Evolutionary conservation across 2,797 vertebrate genomes (phyloP), one percentile per base, ranked within the genome.

Genomic region (Danio choprae): DNA sequence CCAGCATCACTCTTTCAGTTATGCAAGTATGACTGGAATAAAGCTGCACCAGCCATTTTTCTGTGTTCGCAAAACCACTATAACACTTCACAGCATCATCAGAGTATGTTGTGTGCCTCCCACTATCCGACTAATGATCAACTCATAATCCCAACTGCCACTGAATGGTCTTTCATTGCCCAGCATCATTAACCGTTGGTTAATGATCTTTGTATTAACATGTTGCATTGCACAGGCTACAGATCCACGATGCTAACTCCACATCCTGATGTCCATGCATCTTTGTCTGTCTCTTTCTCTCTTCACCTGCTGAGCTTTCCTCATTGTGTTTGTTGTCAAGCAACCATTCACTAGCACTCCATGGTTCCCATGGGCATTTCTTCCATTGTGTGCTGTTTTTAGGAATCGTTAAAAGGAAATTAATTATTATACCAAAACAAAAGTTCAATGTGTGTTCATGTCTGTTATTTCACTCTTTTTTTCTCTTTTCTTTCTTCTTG

Each of bases 401-500:
- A 53, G 7, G 11, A 64, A 29, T 55, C 20, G n/a, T 20, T 38
- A 2, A 29, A 40, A 60, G 12, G 70, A 69, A 74, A n/a, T 60
- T 2, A 65, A 76, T 75, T 40, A 29, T 62, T 41, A 8, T 68
- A 70, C 13, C 10, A 76, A 4, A 36, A 38, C 59, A 18, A 74
- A 56, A 5, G 59, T 64, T 77, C 72, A 55, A 64, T 16, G 77
- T 70, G 36, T 81, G 44, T 82, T 76, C 84, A 38, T 88, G 75
- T 74, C 56, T 86, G 79, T 85, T 87, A 77, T 89, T 87, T 87
- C 85, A 89, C 77, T 78, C 83, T 92, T 88, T 91, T 85, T 88
- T 91, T 87, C 62, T 50, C 86, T 82, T 87, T 86, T 90, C 89
- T 94, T 87, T 90, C 86, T 88, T 88, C 87, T 90, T 79, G 84